These are phyloP conservation scores for Siniperca undulata DNA, from an alignment of 2,797 vertebrate genomes.

Conservation along the genomic window DNA sequence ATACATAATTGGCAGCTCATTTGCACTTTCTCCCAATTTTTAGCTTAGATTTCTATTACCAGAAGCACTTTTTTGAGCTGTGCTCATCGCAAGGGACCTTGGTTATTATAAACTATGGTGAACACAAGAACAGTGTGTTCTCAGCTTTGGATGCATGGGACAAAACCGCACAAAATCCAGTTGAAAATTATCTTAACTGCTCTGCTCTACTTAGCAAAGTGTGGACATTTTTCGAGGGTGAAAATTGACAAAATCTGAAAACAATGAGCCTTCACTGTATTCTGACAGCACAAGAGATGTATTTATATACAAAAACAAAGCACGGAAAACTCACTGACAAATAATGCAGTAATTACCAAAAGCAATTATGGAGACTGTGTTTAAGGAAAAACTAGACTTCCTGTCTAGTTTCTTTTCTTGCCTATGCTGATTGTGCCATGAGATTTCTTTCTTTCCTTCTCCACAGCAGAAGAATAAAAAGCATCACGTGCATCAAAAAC, in stretches of 20 bases:
- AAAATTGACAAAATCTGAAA: neutral
- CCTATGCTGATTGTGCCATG: neutral
- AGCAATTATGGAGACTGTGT: constrained; percentile 26
- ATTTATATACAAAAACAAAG: neutral
- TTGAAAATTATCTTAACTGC: too few species aligned
- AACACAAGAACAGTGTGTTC: neutral
- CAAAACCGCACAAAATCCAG: too few species aligned
- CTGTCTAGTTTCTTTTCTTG: constrained; percentile 6
- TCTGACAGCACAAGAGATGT: neutral
- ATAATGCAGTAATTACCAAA: constrained; percentile 29
- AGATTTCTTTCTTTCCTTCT: neutral
- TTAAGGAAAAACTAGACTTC: constrained; percentile 16
- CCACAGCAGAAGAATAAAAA: neutral
- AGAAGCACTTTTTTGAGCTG: too few species aligned
- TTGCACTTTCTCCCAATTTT: too few species aligned
- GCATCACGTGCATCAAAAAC: neutral
- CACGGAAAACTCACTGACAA: neutral
- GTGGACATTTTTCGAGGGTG: too few species aligned
- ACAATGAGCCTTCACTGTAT: neutral
- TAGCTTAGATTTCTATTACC: too few species aligned
- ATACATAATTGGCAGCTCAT: too few species aligned
- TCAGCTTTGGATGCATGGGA: too few species aligned
- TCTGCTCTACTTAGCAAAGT: too few species aligned
- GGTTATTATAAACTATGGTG: too few species aligned
- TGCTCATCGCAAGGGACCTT: too few species aligned